phyloP scores from a whole-genome alignment of 2,113 vertebrate genomes.

The Colaptes auratus region DNA sequence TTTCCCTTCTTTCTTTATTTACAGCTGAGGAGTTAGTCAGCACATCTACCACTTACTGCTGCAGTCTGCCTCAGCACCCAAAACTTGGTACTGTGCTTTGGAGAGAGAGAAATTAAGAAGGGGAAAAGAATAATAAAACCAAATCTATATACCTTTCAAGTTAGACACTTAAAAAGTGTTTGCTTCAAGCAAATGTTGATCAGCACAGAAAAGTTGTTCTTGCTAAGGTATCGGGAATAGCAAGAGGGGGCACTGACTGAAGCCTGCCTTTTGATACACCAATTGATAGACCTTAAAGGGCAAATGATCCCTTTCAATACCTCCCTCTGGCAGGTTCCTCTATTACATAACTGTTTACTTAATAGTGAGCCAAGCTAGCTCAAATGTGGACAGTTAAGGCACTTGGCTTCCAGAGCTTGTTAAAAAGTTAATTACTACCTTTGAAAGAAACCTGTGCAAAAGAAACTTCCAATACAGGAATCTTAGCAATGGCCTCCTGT shows the following conservation, averaged over 20 bases:
- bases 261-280: neutral
- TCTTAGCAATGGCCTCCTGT: neutral
- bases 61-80: neutral
- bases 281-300: neutral
- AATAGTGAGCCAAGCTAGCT: slow-evolving; percentile 32
- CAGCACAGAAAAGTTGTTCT: neutral
- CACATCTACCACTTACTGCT: neutral
- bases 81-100: neutral
- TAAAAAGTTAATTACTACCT: slow-evolving; percentile 4
- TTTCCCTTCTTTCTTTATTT: neutral
- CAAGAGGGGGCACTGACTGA: neutral
- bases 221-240: neutral
- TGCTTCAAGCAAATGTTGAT: neutral
- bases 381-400: neutral
- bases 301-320: slow-evolving; percentile 4
- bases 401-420: neutral
- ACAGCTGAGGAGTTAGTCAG: neutral
- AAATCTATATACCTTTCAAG: neutral
- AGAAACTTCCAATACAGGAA: neutral
- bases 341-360: slow-evolving; percentile 19
- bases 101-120: neutral
- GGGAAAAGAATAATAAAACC: neutral
- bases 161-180: neutral
- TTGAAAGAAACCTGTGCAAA: neutral
- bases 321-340: neutral